These are phyloP conservation scores for Oscheius sp. DNA, from an alignment of 2,888 invertebrate species.

Conservation along the genomic window DNA sequence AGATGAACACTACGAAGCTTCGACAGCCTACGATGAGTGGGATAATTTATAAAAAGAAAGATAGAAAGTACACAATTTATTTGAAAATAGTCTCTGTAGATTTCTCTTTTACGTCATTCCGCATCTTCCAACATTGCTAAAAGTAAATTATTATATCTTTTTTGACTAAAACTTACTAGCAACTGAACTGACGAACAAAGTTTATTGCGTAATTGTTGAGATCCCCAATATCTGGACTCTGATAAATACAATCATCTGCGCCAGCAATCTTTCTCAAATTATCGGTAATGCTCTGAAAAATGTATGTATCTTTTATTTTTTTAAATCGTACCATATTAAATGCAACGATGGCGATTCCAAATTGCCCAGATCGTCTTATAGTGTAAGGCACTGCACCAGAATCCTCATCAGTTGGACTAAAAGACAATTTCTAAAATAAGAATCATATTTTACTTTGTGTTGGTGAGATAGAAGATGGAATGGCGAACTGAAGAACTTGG, in stretches of 20 bases:
- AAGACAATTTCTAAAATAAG: neutral
- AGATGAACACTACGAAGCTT: conserved; percentile 57
- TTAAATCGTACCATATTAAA: conserved; percentile 34
- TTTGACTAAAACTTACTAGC: conserved; percentile 38
- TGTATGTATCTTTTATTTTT: too few species aligned
- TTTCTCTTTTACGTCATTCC: conserved; percentile 21
- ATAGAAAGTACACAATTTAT: conserved; percentile 4
- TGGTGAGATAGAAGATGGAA: conserved; percentile 57
- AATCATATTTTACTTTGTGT: conserved; percentile 39
- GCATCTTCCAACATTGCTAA: neutral
- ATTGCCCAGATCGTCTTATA: conserved; percentile 43
- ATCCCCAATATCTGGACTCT: conserved; percentile 33
- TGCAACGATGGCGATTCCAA: conserved; percentile 50
- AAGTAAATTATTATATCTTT: neutral
- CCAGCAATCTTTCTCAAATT: neutral
- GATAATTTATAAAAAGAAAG: conserved; percentile 60
- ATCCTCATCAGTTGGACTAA: conserved; percentile 56
- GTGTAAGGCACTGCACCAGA: conserved; percentile 37
- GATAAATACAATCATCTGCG: conserved; percentile 37
- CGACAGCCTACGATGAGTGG: conserved; percentile 67
- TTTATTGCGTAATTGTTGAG: conserved; percentile 48
- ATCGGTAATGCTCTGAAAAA: neutral
- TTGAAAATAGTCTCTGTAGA: neutral
- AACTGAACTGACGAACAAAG: conserved; percentile 50
- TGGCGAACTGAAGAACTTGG: conserved; percentile 37